Evolutionary conservation across 1,140 invertebrate genomes (phyloP).

Genomic region (Penaeus indicus): DNA sequence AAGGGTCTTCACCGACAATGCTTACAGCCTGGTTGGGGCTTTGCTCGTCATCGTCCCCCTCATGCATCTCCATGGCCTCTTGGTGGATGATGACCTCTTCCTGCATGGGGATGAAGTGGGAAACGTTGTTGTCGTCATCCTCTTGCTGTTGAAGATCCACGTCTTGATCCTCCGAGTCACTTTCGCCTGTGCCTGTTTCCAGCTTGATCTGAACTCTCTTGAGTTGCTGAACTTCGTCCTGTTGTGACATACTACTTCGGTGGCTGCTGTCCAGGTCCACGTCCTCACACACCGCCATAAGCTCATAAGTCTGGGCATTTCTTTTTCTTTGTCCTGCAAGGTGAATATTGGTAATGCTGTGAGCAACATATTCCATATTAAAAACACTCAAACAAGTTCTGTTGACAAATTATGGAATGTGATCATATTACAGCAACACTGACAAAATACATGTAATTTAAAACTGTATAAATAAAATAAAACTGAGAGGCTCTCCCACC

Average conservation of each 20-base stretch:
- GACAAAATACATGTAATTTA: too few species aligned
- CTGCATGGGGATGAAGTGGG: neutral
- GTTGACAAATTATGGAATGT: too few species aligned
- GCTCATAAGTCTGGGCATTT: neutral
- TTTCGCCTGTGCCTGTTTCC: neutral
- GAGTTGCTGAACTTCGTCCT: neutral
- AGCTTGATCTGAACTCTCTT: constrained; percentile 14
- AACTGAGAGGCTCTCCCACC: too few species aligned
- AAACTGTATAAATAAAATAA: too few species aligned
- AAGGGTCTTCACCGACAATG: neutral
- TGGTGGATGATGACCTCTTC: constrained; percentile 11
- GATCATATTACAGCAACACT: too few species aligned
- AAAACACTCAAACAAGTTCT: too few species aligned
- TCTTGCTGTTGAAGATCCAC: neutral
- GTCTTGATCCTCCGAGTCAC: neutral
- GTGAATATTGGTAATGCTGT: too few species aligned
- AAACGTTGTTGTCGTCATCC: neutral
- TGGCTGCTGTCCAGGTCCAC: neutral
- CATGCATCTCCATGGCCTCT: neutral
- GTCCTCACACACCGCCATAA: constrained; percentile 12
- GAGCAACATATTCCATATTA: too few species aligned
- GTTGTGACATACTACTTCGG: neutral
- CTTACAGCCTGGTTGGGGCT: neutral
- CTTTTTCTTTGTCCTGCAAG: too few species aligned
- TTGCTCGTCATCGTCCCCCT: neutral